These are phyloP conservation scores for Oenanthe oenanthe DNA, from an alignment of 2,113 vertebrate species.

Conservation along the genomic window DNA sequence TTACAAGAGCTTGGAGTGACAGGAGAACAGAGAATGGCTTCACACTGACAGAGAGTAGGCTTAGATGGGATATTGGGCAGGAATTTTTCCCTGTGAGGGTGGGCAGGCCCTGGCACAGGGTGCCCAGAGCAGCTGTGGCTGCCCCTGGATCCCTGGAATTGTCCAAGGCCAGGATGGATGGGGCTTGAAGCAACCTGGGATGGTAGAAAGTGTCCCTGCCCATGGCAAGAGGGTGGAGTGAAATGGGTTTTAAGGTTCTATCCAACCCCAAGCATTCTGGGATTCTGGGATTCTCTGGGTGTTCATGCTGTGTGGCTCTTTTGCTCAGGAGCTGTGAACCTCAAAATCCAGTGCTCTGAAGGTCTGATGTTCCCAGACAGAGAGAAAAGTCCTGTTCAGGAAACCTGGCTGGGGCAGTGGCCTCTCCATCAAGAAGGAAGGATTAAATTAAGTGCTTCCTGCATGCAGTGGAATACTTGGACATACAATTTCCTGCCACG, in stretches of 20 bases:
- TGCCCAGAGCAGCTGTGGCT: not conserved
- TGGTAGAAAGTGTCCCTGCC: not conserved
- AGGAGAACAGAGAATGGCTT: not conserved
- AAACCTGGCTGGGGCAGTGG: not conserved
- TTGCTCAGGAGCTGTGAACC: not conserved
- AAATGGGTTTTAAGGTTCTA: not conserved
- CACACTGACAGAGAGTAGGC: not conserved
- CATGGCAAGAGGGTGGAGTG: not conserved
- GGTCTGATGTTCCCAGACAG: not conserved
- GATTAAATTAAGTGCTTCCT: not conserved
- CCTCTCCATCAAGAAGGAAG: not conserved
- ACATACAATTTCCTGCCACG: accelerated
- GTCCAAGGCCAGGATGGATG: not conserved
- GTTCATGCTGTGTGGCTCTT: accelerated
- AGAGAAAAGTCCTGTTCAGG: not conserved
- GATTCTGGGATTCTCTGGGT: not conserved
- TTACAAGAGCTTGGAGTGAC: not conserved
- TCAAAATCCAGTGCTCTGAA: not conserved
- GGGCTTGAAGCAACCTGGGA: not conserved
- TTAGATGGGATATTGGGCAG: not conserved
- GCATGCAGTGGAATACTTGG: not conserved
- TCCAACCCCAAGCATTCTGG: not conserved
- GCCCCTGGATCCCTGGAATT: not conserved
- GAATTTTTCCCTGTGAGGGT: not conserved
- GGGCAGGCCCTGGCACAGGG: not conserved